Conservation (phyloP, 2,888 invertebrate genomes). For the Teleiodes luculella region DNA sequence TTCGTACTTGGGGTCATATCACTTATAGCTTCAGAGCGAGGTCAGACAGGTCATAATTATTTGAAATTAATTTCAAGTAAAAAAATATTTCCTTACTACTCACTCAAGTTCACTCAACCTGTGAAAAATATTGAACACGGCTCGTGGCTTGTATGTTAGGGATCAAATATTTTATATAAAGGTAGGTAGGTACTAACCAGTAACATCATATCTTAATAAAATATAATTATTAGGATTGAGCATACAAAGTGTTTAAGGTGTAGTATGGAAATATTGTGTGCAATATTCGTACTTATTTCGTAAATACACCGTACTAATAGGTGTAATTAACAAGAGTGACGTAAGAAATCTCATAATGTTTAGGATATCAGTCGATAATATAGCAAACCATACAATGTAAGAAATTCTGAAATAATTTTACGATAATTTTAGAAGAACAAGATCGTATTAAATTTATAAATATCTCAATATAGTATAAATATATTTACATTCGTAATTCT, state of each 20-base stretch:
- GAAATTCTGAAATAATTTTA: slow-evolving; percentile 57
- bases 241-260: slow-evolving; percentile 23
- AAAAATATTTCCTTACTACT: too few species aligned
- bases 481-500: slow-evolving; percentile 73
- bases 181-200: neutral
- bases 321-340: slow-evolving; percentile 40
- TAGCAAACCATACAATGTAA: slow-evolving; percentile 56
- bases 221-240: slow-evolving; percentile 32
- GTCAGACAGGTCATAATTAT: too few species aligned
- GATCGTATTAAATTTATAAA: slow-evolving; percentile 77
- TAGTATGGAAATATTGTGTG: slow-evolving; percentile 52
- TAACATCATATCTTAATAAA: slow-evolving; percentile 18
- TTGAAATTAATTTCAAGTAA: too few species aligned
- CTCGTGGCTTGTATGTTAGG: too few species aligned
- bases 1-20: too few species aligned
- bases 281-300: slow-evolving; percentile 27
- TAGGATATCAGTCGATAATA: slow-evolving; percentile 50
- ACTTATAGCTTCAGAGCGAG: too few species aligned
- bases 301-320: slow-evolving; percentile 49
- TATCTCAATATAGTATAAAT: slow-evolving; percentile 77
- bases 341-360: slow-evolving; percentile 40
- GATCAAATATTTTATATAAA: neutral
- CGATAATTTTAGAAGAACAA: slow-evolving; percentile 74
- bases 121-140: too few species aligned
- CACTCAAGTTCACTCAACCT: too few species aligned